Percentiles rank a stretch among this genome's conserved stretches.
Evolutionary conservation across 1,140 invertebrate genomes (phyloP).

Genomic region (Drosophila arizonae): DNA sequence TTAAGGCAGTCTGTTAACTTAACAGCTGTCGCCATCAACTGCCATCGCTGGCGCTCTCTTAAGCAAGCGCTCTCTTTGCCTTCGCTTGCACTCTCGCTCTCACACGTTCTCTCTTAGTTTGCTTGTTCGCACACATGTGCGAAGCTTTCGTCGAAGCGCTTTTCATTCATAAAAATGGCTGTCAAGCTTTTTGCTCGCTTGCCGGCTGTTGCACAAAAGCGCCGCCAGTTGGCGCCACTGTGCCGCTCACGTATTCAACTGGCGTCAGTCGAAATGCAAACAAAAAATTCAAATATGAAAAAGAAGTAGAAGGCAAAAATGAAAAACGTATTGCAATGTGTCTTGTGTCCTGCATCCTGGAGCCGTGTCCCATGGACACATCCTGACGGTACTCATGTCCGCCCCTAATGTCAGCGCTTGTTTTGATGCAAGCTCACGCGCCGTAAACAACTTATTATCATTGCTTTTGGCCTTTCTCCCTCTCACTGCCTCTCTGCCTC

Average conservation of each 20-base stretch:
- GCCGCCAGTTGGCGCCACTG: constrained; percentile 68
- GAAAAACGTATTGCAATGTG: constrained; percentile 19
- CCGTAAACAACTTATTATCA: constrained; percentile 81
- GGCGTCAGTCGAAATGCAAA: constrained; percentile 14
- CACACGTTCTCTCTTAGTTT: constrained; percentile 12
- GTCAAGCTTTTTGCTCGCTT: constrained; percentile 63
- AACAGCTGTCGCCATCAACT: constrained; percentile 37
- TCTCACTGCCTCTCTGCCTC: background rate
- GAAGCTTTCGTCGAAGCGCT: constrained; percentile 60
- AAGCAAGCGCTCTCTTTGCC: constrained; percentile 26
- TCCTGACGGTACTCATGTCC: constrained; percentile 61
- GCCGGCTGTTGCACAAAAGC: constrained; percentile 57
- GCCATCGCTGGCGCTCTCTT: constrained; percentile 20
- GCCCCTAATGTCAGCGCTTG: constrained; percentile 80
- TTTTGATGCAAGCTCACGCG: constrained; percentile 79
- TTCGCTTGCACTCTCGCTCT: constrained; percentile 8
- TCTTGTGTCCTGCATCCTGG: constrained; percentile 22
- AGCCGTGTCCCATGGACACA: constrained; percentile 28
- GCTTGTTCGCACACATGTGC: background rate
- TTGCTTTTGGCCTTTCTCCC: constrained; percentile 54
- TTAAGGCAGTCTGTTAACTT: constrained; percentile 26
- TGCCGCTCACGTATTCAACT: constrained; percentile 12
- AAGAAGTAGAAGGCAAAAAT: constrained; percentile 1
- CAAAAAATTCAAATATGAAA: constrained; percentile 14
- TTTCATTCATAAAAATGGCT: constrained; percentile 79